A percentile compares a stretch with the other conserved stretches of the same genome.
Evolutionary conservation across 2,888 invertebrate species (phyloP).

Genomic region (Mythimna lalbum): DNA sequence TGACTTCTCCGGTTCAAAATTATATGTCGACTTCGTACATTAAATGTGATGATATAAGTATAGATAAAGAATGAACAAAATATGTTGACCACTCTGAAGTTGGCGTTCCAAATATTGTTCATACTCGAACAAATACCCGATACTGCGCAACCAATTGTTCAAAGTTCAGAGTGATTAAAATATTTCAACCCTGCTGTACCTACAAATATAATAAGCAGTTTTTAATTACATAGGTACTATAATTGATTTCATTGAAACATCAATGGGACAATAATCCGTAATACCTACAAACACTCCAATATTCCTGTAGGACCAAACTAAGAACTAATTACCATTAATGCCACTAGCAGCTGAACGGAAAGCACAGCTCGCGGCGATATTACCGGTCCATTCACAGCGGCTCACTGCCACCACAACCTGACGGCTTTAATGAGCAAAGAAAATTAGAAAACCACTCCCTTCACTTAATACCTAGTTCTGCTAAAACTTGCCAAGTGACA

Average conservation of each 20-base stretch:
- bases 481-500: conserved; percentile 30
- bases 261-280: background rate
- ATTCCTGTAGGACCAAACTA: conserved; percentile 30
- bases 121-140: too few relatives aligned
- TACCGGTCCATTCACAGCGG: conserved; percentile 61
- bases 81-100: too few relatives aligned
- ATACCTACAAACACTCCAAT: background rate
- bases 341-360: conserved; percentile 62
- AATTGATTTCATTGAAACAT: background rate
- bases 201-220: too few relatives aligned
- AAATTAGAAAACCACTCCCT: conserved; percentile 47
- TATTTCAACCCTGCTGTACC: too few relatives aligned
- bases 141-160: too few relatives aligned
- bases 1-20: too few relatives aligned
- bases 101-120: too few relatives aligned
- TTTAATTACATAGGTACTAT: background rate
- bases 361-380: conserved; percentile 32
- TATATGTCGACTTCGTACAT: too few relatives aligned
- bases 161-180: too few relatives aligned
- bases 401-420: conserved; percentile 59
- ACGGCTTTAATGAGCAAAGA: conserved; percentile 49
- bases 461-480: conserved; percentile 30
- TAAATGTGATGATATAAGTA: too few relatives aligned
- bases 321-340: conserved; percentile 73
- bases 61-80: too few relatives aligned